A percentile compares a stretch with the other conserved stretches of the same genome.
phyloP scores from a whole-genome alignment of 2,113 vertebrate genomes.

The Amazona vittata region DNA sequence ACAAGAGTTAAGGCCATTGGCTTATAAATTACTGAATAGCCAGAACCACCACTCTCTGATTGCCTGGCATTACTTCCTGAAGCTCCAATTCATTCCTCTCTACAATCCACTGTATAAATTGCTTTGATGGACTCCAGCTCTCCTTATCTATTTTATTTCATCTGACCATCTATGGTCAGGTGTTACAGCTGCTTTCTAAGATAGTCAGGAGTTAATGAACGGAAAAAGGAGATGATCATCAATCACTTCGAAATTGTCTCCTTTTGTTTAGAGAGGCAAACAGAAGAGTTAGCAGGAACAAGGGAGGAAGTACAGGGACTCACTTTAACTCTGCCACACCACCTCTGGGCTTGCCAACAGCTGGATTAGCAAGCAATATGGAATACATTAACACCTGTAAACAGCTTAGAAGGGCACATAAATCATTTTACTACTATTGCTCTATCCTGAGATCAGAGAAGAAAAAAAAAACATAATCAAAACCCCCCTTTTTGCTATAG shows the following conservation, averaged over 20 bases:
- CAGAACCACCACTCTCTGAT: background rate
- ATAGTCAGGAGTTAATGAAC: background rate
- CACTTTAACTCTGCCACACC: background rate
- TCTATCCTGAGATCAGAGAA: background rate
- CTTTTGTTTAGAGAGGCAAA: background rate
- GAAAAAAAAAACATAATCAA: background rate
- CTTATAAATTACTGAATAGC: background rate
- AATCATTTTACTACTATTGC: background rate
- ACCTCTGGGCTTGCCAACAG: background rate
- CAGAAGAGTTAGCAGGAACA: background rate
- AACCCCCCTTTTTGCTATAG: background rate
- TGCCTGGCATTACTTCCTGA: background rate
- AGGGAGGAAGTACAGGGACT: background rate
- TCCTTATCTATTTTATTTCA: background rate
- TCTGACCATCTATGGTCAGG: background rate
- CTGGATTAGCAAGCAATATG: fast-evolving
- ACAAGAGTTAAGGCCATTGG: background rate
- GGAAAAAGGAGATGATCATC: background rate
- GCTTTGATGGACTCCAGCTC: background rate
- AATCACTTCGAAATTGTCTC: background rate
- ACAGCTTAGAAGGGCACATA: background rate
- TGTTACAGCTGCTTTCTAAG: background rate
- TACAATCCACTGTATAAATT: background rate
- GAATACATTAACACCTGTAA: background rate
- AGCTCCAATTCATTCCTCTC: background rate